Base-by-base conservation (phyloP, 1,140 invertebrate genomes). In the Magallana angulata region DNA sequence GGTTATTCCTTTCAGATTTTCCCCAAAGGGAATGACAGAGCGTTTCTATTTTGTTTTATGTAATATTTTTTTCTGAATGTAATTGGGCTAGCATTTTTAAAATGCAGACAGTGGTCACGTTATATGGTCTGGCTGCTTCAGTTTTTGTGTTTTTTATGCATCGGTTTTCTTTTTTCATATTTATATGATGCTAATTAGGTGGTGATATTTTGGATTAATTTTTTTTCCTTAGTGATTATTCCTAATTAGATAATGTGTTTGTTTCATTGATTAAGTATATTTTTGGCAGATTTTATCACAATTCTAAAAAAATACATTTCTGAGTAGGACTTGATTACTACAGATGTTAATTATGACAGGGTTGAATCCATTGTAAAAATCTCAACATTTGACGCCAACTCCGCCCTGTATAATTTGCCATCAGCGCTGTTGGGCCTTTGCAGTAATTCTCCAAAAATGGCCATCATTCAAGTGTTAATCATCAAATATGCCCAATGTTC, bases 401-500 rank as follows among this genome's bases (percentile, higher is more conserved):
- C 30, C 24, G 12, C 24, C 18, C 24, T 36, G 68, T 24, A 76
- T 76, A 36, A 76, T 9, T 76, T 24, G 8, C 18, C 30, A n/a
- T 7, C 18, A 4, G 11, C 18, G 8, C 9, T 7, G 8, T 12
- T 57, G 6, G 56, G 48, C 36, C 36, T 48, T 64, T 4, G 18
- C 62, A 48, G 36, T 48, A 0, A 76, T 36, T 14, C 18, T 18
- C 16, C 60, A n/a, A 16, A 16, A 18, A 76, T 30, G 68, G 12
- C 68, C 68, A 76, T 76, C 68, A 76, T 76, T 76, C 68, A 76
- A 18, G 14, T 11, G 9, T 30, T 76, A 76, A 30, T 76, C 68
- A 76, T 76, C 24, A 76, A 30, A 71, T 71, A 71, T 71, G 64
- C 24, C 68, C 36, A 12, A 76, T 36, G 68, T 30, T 0, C 68